Conservation (phyloP, 1,140 invertebrate species). For the Drosophila mojavensis region DNA sequence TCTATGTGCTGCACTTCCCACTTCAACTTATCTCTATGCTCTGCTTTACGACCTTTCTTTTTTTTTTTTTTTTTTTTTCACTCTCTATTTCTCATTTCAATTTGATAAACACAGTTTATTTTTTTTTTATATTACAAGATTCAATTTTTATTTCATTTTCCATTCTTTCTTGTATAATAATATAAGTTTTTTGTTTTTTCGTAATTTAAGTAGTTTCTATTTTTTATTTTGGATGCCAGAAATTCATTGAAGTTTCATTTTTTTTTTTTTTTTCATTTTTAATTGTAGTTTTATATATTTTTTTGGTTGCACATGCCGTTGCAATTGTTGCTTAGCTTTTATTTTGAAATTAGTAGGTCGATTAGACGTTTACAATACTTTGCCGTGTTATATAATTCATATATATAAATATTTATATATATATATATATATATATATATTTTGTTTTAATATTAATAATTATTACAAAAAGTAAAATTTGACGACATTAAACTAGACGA, state of each 20-base stretch:
- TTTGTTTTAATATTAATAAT: slow-evolving; percentile 76
- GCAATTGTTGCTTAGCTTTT: slow-evolving; percentile 54
- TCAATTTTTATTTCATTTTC: slow-evolving; percentile 83
- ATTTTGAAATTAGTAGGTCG: slow-evolving; percentile 68
- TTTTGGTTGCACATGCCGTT: slow-evolving; percentile 69
- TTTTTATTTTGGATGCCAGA: slow-evolving; percentile 68
- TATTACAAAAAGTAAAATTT: slow-evolving; percentile 84
- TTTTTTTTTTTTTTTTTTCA: too few relatives aligned
- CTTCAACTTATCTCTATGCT: too few relatives aligned
- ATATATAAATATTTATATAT: background rate
- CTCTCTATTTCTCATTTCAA: too few relatives aligned
- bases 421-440: too few relatives aligned
- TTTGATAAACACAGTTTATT: background rate
- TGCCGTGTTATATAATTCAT: slow-evolving; percentile 49
- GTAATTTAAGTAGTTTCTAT: slow-evolving; percentile 78
- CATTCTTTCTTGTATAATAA: slow-evolving; percentile 83
- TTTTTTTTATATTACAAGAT: slow-evolving; percentile 82
- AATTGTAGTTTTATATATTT: slow-evolving; percentile 40
- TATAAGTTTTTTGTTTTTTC: slow-evolving; percentile 64
- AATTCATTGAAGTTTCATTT: slow-evolving; percentile 67
- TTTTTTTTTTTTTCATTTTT: slow-evolving; percentile 26
- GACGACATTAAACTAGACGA: slow-evolving; percentile 84
- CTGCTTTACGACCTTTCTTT: too few relatives aligned
- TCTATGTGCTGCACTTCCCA: too few relatives aligned
- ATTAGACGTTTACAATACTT: slow-evolving; percentile 77